phyloP scores from a whole-genome alignment of 1,140 invertebrate genomes.

The Drosophila mauritiana region DNA sequence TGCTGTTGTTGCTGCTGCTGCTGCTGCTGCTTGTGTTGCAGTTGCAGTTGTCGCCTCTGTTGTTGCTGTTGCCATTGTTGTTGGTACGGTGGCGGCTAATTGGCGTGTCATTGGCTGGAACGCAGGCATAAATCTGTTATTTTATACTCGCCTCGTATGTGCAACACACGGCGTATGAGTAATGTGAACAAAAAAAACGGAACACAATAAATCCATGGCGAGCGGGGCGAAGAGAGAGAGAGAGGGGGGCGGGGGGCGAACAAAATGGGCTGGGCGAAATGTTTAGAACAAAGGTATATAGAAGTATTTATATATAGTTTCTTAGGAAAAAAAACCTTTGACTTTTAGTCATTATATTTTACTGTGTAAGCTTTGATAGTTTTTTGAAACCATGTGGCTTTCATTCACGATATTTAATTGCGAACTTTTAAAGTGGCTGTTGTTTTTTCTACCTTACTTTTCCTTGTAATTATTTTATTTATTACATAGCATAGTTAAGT shows the following conservation, averaged over 20 bases:
- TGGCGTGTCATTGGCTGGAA: conserved; percentile 83
- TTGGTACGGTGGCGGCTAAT: conserved; percentile 63
- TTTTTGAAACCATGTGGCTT: too few species aligned
- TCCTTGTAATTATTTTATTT: too few species aligned
- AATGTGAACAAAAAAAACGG: conserved; percentile 58
- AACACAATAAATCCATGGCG: conserved; percentile 29
- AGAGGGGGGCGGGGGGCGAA: neutral
- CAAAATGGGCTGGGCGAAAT: neutral
- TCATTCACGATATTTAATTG: too few species aligned
- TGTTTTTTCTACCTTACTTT: too few species aligned
- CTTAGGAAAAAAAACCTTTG: neutral
- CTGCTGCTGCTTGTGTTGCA: conserved; percentile 10
- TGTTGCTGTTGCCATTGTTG: conserved; percentile 43
- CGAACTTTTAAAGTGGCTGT: too few species aligned
- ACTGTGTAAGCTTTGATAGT: too few species aligned
- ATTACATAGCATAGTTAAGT: too few species aligned
- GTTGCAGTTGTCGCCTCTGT: conserved; percentile 14
- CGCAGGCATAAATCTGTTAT: conserved; percentile 82
- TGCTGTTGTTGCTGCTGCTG: conserved; percentile 38
- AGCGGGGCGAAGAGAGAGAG: neutral
- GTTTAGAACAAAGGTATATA: conserved; percentile 9
- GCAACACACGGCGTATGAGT: conserved; percentile 78
- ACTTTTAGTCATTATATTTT: conserved; percentile 8
- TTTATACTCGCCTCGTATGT: conserved; percentile 70
- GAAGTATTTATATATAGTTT: neutral